These are phyloP conservation scores for Panthera uncia DNA, from an alignment of 2,113 vertebrate genomes.

Conservation along the genomic window DNA sequence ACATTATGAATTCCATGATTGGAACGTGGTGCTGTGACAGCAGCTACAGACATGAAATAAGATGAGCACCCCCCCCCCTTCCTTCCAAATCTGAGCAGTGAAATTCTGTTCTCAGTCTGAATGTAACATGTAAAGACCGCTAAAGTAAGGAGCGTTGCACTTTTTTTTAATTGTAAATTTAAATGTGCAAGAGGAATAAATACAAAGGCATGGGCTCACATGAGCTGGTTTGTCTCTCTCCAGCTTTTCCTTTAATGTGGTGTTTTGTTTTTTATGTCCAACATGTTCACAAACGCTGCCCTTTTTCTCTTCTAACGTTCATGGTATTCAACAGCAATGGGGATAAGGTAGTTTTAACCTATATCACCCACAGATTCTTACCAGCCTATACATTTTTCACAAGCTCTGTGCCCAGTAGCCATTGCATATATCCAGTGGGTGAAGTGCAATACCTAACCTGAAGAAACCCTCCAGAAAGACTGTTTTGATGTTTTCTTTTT, in stretches of 20 bases:
- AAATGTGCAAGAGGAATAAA: conserved; percentile 26
- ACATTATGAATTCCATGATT: conserved; percentile 52
- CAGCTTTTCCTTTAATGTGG: conserved; percentile 59
- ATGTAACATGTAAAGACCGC: neutral
- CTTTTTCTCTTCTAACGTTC: conserved; percentile 52
- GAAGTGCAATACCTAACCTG: neutral
- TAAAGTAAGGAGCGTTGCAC: neutral
- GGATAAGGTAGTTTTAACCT: conserved; percentile 60
- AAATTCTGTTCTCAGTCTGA: conserved; percentile 32
- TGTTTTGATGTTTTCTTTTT: neutral
- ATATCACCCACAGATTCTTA: conserved; percentile 53
- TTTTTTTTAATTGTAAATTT: conserved; percentile 22
- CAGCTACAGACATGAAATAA: conserved; percentile 37
- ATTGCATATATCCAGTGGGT: conserved; percentile 26
- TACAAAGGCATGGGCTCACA: neutral
- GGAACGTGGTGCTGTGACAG: conserved; percentile 51
- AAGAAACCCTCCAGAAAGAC: neutral
- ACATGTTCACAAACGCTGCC: conserved; percentile 58
- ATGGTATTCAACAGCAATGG: conserved; percentile 51
- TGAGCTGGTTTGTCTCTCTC: neutral
- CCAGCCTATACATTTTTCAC: conserved; percentile 66
- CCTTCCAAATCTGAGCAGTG: neutral
- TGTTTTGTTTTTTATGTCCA: conserved; percentile 69
- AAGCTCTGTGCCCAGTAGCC: conserved; percentile 43
- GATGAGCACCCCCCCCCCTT: conserved; percentile 41